These are phyloP conservation scores for Cryptotis parvus DNA, from an alignment of 2,113 vertebrate species.

Conservation along the genomic window DNA sequence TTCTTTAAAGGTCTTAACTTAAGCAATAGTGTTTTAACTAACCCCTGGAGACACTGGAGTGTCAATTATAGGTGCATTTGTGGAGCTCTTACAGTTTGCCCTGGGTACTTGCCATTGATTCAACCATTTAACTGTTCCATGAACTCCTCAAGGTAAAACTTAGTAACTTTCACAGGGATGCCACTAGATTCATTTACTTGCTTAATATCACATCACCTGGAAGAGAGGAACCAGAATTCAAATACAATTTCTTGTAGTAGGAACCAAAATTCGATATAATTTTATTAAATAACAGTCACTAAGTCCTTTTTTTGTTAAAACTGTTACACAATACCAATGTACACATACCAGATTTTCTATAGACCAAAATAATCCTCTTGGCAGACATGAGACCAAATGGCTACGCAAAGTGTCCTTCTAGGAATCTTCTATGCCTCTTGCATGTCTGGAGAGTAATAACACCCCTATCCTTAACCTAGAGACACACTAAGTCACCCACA, in stretches of 20 bases:
- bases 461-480: not conserved
- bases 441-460: no score
- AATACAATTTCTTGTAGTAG: not conserved
- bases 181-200: not conserved
- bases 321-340: not conserved
- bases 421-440: not conserved
- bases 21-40: not conserved
- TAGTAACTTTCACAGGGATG: not conserved
- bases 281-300: not conserved
- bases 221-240: not conserved
- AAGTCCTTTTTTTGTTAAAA: not conserved
- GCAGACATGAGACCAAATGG: not conserved
- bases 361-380: not conserved
- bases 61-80: not conserved
- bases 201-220: not conserved
- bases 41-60: not conserved
- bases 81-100: not conserved
- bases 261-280: not conserved
- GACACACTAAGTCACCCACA: not conserved
- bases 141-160: not conserved
- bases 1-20: not conserved
- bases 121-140: not conserved
- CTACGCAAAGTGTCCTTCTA: slow-evolving; percentile 2
- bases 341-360: slow-evolving; percentile 17
- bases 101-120: not conserved